phyloP scores from a whole-genome alignment of 2,797 vertebrate genomes.

The Parauchenoglanis ngamensis region DNA sequence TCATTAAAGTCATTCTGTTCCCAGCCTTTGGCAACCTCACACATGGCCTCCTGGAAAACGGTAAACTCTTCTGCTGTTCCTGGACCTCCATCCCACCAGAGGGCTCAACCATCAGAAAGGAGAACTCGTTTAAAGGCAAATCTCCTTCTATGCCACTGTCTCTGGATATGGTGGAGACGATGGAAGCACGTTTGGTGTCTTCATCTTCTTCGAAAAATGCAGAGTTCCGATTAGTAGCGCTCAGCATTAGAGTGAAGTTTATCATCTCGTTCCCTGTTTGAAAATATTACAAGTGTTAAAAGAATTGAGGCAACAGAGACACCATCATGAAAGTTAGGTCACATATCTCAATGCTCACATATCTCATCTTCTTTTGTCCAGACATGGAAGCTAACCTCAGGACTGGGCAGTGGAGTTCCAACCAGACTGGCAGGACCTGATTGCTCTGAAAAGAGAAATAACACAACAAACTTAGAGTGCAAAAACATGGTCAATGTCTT shows the following conservation, averaged over 20 bases:
- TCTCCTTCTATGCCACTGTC: slow-evolving; percentile 81
- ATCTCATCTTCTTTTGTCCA: slow-evolving; percentile 84
- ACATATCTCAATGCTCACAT: slow-evolving; percentile 72
- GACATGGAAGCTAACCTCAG: slow-evolving; percentile 79
- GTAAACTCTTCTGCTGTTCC: slow-evolving; percentile 41
- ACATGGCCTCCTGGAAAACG: slow-evolving; percentile 70
- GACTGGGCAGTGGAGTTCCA: slow-evolving; percentile 74
- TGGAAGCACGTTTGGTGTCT: slow-evolving; percentile 52
- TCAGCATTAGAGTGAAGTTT: slow-evolving; percentile 68
- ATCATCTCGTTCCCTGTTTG: slow-evolving; percentile 79
- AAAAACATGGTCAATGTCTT: not conserved
- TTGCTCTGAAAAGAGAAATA: slow-evolving; percentile 10
- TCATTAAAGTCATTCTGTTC: slow-evolving; percentile 67
- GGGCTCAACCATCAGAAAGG: not conserved
- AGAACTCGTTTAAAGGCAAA: slow-evolving; percentile 56
- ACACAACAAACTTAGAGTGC: not conserved
- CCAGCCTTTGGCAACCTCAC: slow-evolving; percentile 64
- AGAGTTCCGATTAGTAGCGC: slow-evolving; percentile 51
- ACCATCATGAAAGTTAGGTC: not conserved
- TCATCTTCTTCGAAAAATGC: slow-evolving; percentile 66
- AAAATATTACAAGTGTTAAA: slow-evolving; percentile 8
- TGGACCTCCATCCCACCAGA: slow-evolving; percentile 42
- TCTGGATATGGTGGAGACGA: slow-evolving; percentile 71
- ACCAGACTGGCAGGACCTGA: slow-evolving; percentile 23
- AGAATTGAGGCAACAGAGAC: not conserved